phyloP scores from a whole-genome alignment of 2,888 invertebrate species.

The Fragum whitleyi region DNA sequence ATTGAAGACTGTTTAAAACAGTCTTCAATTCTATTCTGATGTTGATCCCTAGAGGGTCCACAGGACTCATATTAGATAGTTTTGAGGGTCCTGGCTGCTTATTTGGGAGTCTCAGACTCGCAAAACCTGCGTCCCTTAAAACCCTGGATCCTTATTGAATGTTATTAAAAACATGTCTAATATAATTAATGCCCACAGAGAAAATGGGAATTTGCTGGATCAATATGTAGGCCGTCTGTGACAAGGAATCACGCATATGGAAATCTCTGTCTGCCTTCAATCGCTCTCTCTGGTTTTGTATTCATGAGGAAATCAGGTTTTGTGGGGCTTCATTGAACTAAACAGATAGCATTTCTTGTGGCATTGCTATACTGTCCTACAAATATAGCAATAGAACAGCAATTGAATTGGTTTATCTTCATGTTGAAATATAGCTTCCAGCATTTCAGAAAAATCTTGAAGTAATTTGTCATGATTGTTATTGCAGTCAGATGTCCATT shows the following conservation, averaged over 20 bases:
- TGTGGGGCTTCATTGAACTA: not conserved
- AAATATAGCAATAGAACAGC: too few species aligned
- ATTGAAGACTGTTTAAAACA: too few species aligned
- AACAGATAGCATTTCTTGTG: not conserved
- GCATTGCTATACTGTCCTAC: not conserved
- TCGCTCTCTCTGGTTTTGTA: not conserved
- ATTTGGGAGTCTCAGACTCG: too few species aligned
- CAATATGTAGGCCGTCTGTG: conserved; percentile 10
- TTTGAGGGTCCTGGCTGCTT: too few species aligned
- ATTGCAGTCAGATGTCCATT: too few species aligned
- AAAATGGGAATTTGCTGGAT: not conserved
- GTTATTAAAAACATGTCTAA: conserved; percentile 29
- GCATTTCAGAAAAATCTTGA: not conserved
- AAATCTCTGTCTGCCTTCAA: conserved; percentile 7
- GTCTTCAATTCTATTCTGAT: too few species aligned
- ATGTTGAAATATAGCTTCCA: too few species aligned
- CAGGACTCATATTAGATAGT: too few species aligned
- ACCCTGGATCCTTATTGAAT: conserved; percentile 27
- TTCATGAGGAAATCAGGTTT: conserved; percentile 1
- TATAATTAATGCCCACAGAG: conserved; percentile 21
- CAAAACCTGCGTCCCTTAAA: too few species aligned
- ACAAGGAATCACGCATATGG: not conserved
- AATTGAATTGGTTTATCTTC: too few species aligned
- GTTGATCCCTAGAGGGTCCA: too few species aligned
- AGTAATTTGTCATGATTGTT: not conserved